Base-by-base conservation (phyloP, 2,888 invertebrate species). In the Aphodius granarius region DNA sequence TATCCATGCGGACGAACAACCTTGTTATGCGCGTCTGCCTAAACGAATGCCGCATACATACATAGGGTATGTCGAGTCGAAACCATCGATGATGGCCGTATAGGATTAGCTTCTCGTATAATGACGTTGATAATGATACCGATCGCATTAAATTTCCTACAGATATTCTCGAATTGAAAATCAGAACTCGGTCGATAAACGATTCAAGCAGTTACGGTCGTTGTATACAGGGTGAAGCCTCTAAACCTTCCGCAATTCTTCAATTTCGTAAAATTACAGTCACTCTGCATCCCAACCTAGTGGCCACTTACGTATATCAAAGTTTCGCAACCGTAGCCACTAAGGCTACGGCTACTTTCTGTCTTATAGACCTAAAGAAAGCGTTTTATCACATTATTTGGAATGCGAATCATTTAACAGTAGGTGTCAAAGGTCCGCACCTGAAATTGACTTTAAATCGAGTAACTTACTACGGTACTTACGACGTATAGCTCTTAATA, bases 11-110 rank as follows among this genome's bases (percentile, higher is more conserved):
- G 76, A 75, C 74, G 72, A 75, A 72, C 74, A 74, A 68, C 74
- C 78, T 78, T 76, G 78, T 76, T 78, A 73, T 65, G 65, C 68
- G 68, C 68, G 68, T 66, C 66, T 75, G 74, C 74, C 63, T n/a
- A 64, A 64, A 74, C 74, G 74, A 74, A 68, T 70, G 71, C 70
- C 74, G 74, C 65, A 64, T 70, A 70, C 63, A 74, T 74, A 43
- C 43, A 43, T 43, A 43, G 43, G 13, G 43, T 13, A 43, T 43
- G 43, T 43, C 43, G 43, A 43, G 43, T 43, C 3, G 9, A 43
- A 43, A 43, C 43, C 43, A 43, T 43, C 43, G 43, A 43, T 43
- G 43, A 43, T n/a, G 18, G 4, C 68, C 68, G 68, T 68, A 20
- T 68, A 68, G 21, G 68, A 68, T 68, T 68, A 68, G 21, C n/a